These are phyloP conservation scores for Drosophila nannoptera DNA, from an alignment of 1,140 invertebrate genomes.

Conservation along the genomic window DNA sequence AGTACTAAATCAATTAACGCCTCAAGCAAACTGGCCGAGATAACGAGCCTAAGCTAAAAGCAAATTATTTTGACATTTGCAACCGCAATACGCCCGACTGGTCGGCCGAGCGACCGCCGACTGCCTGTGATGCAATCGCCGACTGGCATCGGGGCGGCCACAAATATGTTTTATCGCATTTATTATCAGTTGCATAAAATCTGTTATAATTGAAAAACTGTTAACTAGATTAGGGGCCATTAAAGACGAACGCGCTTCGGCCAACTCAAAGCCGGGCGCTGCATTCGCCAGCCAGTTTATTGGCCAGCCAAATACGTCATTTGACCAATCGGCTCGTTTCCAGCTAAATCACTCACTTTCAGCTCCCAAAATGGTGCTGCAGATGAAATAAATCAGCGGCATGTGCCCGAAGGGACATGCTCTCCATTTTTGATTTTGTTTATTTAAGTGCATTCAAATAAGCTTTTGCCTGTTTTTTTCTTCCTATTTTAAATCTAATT, in stretches of 20 bases:
- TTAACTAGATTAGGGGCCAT: slow-evolving; percentile 76
- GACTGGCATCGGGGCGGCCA: slow-evolving; percentile 47
- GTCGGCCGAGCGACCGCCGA: slow-evolving; percentile 7
- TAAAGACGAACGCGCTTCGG: slow-evolving; percentile 55
- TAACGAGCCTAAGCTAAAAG: slow-evolving; percentile 48
- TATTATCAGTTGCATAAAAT: slow-evolving; percentile 74
- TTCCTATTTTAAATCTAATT: slow-evolving; percentile 74
- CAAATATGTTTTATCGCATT: slow-evolving; percentile 77
- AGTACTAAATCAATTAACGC: slow-evolving; percentile 62
- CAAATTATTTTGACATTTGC: slow-evolving; percentile 73
- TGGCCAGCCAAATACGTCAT: slow-evolving; percentile 39
- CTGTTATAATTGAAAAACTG: slow-evolving; percentile 77
- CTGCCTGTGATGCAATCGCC: slow-evolving; percentile 64
- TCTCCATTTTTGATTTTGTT: slow-evolving; percentile 63
- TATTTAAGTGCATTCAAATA: slow-evolving; percentile 74
- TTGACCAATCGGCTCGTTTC: slow-evolving; percentile 33
- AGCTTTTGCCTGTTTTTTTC: too few species aligned
- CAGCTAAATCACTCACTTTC: slow-evolving; percentile 15
- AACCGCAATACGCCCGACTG: slow-evolving; percentile 70
- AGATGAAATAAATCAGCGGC: slow-evolving; percentile 56
- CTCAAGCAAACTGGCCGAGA: slow-evolving; percentile 36
- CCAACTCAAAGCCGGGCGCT: slow-evolving; percentile 37
- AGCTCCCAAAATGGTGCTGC: slow-evolving; percentile 54
- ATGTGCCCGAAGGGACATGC: slow-evolving; percentile 65
- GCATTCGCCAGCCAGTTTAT: slow-evolving; percentile 47